phyloP scores from a whole-genome alignment of 23 tunicate genomes.

The Halocynthia aurantium region DNA sequence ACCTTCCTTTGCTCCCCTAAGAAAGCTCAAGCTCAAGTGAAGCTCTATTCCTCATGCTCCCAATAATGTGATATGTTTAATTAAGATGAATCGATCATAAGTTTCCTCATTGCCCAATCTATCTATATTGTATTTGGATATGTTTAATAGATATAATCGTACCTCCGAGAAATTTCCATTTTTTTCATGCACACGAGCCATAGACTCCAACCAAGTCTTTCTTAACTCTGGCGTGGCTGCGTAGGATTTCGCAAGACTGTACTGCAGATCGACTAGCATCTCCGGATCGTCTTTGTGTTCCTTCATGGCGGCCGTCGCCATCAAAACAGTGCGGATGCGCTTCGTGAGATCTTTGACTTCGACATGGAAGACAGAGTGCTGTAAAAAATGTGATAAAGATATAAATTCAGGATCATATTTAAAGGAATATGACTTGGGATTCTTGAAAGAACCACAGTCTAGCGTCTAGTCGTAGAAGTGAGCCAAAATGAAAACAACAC shows the following conservation, averaged over 20 bases:
- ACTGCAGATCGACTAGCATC: conserved; percentile 82
- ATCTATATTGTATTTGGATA: too few relatives aligned
- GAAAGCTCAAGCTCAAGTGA: too few relatives aligned
- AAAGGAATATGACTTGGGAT: too few relatives aligned
- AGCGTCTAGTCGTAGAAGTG: too few relatives aligned
- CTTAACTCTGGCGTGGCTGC: conserved; percentile 91
- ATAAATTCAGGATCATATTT: too few relatives aligned
- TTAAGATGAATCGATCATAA: too few relatives aligned
- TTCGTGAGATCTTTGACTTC: conserved; percentile 91
- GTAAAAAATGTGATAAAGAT: neutral
- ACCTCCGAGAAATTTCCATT: conserved; percentile 76
- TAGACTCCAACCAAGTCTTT: conserved; percentile 96
- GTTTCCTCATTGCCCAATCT: too few relatives aligned
- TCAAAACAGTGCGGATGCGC: conserved; percentile 90
- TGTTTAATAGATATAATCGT: neutral
- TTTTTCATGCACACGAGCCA: conserved; percentile 84
- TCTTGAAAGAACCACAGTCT: too few relatives aligned
- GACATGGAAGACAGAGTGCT: conserved; percentile 69
- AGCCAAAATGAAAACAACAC: too few relatives aligned
- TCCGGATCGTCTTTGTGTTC: conserved; percentile 98
- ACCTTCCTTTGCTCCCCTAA: too few relatives aligned
- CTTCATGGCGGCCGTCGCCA: conserved; percentile 97
- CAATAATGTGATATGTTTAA: too few relatives aligned
- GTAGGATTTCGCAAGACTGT: conserved; percentile 93
- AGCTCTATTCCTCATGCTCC: too few relatives aligned